Conservation (phyloP, 2,113 vertebrate genomes). For the Empidonax traillii region DNA sequence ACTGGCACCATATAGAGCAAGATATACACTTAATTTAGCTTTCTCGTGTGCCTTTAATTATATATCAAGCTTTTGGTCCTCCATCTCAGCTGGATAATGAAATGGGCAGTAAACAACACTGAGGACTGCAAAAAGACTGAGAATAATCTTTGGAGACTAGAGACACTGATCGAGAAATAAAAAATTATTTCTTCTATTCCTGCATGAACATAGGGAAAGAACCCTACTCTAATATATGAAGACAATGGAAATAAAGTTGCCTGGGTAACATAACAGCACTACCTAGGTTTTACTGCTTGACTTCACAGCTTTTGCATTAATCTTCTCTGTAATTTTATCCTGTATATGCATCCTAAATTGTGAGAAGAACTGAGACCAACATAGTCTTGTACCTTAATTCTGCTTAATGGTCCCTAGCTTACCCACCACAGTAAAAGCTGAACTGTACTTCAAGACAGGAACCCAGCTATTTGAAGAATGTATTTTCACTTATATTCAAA, state of each 20-base stretch:
- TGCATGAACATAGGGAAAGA: neutral
- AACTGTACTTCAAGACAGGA: neutral
- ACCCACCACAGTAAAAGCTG: neutral
- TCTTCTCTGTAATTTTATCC: neutral
- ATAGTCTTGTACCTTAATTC: neutral
- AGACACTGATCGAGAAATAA: neutral
- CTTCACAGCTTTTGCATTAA: neutral
- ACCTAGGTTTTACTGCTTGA: neutral
- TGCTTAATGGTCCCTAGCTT: neutral
- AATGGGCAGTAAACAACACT: neutral
- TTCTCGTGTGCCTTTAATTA: neutral
- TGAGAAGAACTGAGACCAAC: neutral
- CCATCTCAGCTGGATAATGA: neutral
- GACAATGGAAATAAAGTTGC: constrained; percentile 6
- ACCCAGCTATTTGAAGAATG: neutral
- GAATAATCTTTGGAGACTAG: neutral
- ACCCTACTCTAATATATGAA: neutral
- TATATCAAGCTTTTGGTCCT: neutral
- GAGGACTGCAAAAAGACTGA: neutral
- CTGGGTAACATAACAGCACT: neutral
- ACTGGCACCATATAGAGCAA: neutral
- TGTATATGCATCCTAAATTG: neutral
- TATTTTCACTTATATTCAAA: neutral
- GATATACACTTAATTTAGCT: neutral
- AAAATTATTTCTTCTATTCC: neutral